phyloP scores from a whole-genome alignment of 2,888 invertebrate genomes.

The Tubulanus polymorphus region DNA sequence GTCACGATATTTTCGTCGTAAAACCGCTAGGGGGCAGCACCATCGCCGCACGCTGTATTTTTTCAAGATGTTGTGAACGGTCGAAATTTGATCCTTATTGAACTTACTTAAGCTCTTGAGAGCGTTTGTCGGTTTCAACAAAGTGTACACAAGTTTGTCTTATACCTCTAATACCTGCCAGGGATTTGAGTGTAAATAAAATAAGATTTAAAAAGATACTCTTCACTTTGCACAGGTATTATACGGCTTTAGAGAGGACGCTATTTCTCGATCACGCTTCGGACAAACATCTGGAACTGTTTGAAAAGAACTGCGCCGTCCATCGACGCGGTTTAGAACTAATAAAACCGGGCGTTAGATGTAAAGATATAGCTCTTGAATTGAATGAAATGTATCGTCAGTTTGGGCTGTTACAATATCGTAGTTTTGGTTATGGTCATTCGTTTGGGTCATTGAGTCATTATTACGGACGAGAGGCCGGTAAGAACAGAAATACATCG shows the following conservation, averaged over 20 bases:
- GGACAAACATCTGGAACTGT: slow-evolving; percentile 11
- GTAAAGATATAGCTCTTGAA: slow-evolving; percentile 16
- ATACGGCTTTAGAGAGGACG: slow-evolving; percentile 20
- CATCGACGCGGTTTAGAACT: slow-evolving; percentile 15
- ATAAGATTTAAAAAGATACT: background rate
- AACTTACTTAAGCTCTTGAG: too few species aligned
- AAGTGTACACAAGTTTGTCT: too few species aligned
- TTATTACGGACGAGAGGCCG: slow-evolving; percentile 20
- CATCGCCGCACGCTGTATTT: too few species aligned
- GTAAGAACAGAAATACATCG: slow-evolving; percentile 5
- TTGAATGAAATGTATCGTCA: slow-evolving; percentile 17
- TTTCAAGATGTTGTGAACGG: too few species aligned
- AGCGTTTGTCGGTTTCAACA: too few species aligned
- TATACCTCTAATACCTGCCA: too few species aligned
- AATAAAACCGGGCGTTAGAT: slow-evolving; percentile 14
- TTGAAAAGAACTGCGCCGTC: slow-evolving; percentile 17
- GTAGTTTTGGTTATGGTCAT: slow-evolving; percentile 21
- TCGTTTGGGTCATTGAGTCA: slow-evolving; percentile 19
- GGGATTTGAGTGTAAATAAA: too few species aligned
- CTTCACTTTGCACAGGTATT: slow-evolving; percentile 13
- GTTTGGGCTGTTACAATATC: slow-evolving; percentile 13
- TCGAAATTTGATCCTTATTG: too few species aligned
- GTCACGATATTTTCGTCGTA: too few species aligned
- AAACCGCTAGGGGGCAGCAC: too few species aligned
- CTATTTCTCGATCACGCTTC: slow-evolving; percentile 16